phyloP scores from a whole-genome alignment of 2,797 vertebrate genomes.

The Danio jaintianensis region DNA sequence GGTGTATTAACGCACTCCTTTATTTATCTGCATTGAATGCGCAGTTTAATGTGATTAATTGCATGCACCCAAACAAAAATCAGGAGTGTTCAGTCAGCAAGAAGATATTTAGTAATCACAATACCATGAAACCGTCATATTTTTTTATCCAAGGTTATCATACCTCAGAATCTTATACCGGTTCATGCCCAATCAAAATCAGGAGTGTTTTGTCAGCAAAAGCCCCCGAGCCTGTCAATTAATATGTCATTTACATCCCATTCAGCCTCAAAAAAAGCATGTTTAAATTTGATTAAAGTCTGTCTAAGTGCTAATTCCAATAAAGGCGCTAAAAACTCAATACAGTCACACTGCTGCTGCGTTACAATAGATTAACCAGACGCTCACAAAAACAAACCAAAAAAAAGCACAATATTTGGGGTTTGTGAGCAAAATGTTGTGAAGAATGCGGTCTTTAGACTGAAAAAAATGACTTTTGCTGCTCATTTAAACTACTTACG shows the following conservation, averaged over 20 bases:
- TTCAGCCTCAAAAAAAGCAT: conserved; percentile 38
- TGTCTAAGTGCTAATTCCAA: too few species aligned
- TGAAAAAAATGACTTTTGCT: too few species aligned
- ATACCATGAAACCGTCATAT: too few species aligned
- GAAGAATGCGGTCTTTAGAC: conserved; percentile 47
- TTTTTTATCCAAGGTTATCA: too few species aligned
- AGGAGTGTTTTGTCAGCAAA: too few species aligned
- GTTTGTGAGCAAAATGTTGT: conserved; percentile 51
- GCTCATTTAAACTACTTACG: too few species aligned
- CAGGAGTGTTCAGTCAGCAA: too few species aligned
- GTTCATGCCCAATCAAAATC: conserved; percentile 12
- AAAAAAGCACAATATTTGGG: conserved; percentile 56
- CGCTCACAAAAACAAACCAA: conserved; percentile 45
- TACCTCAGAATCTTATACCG: too few species aligned
- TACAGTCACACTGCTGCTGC: conserved; percentile 63
- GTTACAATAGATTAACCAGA: conserved; percentile 62
- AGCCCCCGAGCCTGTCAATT: too few species aligned
- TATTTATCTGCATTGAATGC: conserved; percentile 70
- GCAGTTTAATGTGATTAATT: conserved; percentile 64
- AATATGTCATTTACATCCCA: too few species aligned
- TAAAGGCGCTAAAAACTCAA: conserved; percentile 70
- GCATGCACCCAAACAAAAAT: conserved; percentile 10
- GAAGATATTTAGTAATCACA: too few species aligned
- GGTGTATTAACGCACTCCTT: conserved; percentile 60
- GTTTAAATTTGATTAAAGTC: too few species aligned